Base-by-base conservation (phyloP, 2,797 vertebrate species). In the Myiotriccus ornatus region DNA sequence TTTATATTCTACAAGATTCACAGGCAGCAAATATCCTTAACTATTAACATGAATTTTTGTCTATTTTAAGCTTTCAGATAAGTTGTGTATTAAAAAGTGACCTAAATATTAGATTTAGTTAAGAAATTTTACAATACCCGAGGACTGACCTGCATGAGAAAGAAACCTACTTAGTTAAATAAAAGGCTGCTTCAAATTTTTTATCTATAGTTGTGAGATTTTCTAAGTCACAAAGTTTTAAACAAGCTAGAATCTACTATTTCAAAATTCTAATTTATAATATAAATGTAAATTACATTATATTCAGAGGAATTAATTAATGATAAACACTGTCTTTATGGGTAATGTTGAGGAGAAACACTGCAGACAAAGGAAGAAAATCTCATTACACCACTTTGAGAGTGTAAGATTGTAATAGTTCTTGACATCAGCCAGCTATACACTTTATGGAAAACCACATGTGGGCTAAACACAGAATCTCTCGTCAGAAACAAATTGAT, bases 281-380 rank as follows among this genome's bases (percentile, higher is more conserved):
- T 84, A 90, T 64, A 95, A 95, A 95, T 93, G 69, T 91, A 96
- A 95, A 96, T 90, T 75, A 50, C 57, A 64, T 76, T 1, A 59
- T 68, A 96, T 91, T 93, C 92, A 91, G 74, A 81, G 28, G 53
- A 92, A 84, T 55, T 30, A 76, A 94, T 97, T 94, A 46, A 88
- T 94, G 82, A 77, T 85, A 92, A 96, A 76, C 32, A 83, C 14
- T 20, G 6, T 85, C 41, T 94, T 92, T 87, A 75, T 60, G 55
- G 94, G 75, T 96, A 94, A 74, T 23, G 10, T 70, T 76, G 73
- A 78, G 81, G 64, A 93, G 34, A 90, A 89, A 68, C 43, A 62
- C 27, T 67, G 74, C 43, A 88, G 41, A 88, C 88, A 86, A 89
- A 91, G 71, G 56, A 91, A 86, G 52, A 90, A 94, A 93, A 91